Conservation (phyloP, 2,797 vertebrate species). For the Allobates femoralis region DNA sequence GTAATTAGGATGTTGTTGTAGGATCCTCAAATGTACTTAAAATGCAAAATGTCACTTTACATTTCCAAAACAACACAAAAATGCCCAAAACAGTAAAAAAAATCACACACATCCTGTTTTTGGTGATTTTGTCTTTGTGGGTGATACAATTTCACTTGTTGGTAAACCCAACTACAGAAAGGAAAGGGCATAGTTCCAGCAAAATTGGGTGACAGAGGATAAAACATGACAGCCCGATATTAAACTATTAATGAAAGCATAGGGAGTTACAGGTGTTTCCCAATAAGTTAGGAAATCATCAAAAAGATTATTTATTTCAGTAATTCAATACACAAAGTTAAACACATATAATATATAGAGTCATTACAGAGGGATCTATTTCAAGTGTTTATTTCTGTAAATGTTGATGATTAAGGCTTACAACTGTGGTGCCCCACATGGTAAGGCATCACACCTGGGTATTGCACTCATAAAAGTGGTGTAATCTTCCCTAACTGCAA, state of each 20-base stretch:
- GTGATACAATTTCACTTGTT: background rate
- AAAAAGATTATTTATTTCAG: no score
- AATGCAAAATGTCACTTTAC: background rate
- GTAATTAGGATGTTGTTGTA: background rate
- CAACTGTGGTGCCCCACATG: no score
- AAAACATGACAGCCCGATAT: background rate
- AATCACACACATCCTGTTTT: background rate
- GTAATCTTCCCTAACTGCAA: no score
- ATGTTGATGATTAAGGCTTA: no score
- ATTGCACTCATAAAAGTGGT: no score
- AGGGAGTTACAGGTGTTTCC: no score
- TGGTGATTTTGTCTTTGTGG: background rate
- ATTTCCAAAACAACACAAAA: background rate
- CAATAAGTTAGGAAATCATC: no score
- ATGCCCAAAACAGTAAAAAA: background rate
- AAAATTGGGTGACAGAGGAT: background rate
- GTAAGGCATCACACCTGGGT: no score
- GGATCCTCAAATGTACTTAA: background rate
- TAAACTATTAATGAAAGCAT: background rate
- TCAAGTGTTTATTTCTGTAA: no score
- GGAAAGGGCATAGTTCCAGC: background rate
- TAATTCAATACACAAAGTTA: no score
- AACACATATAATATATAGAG: no score
- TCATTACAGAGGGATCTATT: no score
- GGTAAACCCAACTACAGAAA: background rate